Evolutionary conservation across 2,797 vertebrate genomes (phyloP), one percentile per base, ranked within the genome.

Genomic region (Enteromius mattozi): DNA sequence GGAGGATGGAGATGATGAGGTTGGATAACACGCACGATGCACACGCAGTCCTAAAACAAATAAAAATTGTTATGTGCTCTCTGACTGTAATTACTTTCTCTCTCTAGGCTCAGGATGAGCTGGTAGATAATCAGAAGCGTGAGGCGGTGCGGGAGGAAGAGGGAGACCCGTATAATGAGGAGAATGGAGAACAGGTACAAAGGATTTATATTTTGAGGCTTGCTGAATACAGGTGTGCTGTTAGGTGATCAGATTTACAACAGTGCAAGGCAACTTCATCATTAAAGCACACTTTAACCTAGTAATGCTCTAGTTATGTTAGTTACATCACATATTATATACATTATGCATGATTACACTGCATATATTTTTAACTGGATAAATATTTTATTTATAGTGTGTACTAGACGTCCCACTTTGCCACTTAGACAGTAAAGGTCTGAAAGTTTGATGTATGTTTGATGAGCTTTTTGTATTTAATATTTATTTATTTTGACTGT

Each of bases 1-100:
- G 92, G 98, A 99, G 17, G 98, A 99, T 63, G 95, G 93, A 51
- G 98, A 99, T 85, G 98, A 99, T 17, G 98, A 99, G 97, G 98
- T 99, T 47, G 21, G 81, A 16, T 65, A 70, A 33, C 49, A 45
- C 13, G 65, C 65, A 80, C 27, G 37, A 68, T 69, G 69, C 80
- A 63, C 35, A 27, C 37, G 66, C 21, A 45, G n/a, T 69, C 13
- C 21, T 71, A 21, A 30, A 82, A 76, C 30, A 14, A 68, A 16
- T 2, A 19, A 3, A 0, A 14, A 35, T 35, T 4, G 6, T 56
- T 54, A 30, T 40, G 68, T 76, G 65, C 35, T 66, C 12, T 47
- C 6, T 69, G 10, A 69, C 14, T 0, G 4, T 54, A n/a, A 56
- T 5, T 2, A 1, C 42, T 6, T 72, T 82, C 14, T 71, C 54